Evolutionary conservation across 1,140 invertebrate species (phyloP), one percentile per base, ranked within the genome.

Genomic region (Spodoptera frugiperda): DNA sequence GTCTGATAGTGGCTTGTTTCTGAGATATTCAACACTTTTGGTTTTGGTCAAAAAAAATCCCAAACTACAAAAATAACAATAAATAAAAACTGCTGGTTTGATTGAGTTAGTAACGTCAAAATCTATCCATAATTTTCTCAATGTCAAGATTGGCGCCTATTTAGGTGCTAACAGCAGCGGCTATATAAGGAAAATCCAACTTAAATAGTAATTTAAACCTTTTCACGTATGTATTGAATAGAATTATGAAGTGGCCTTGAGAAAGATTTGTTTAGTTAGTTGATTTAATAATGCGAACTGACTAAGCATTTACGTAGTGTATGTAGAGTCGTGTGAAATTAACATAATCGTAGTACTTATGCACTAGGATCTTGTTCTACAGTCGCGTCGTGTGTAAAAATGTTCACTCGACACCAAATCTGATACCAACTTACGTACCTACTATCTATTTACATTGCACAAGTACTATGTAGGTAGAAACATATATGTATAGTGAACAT

Each of bases 261-360:
- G 19, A 48, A 67, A 67, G 63, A 67, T 67, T 67, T 67, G 63
- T 67, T 67, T 67, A 49, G 59, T 63, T 63, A 46, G 14, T 46
- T 63, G 15, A 48, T 25, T 49, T 49, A 67, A 4, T 25, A 25
- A 67, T 10, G 46, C 39, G 15, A 5, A 48, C 48, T 21, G 10
- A 48, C 48, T 21, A 46, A 25, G 44, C 44, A 15, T 51, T 1
- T 51, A 51, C 12, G n/a, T 4, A 10, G n/a, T 39, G 48, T 51
- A 15, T 15, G 39, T 11, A 9, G 44, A 14, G 44, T 48, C 19
- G 44, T 14, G 39, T 65, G 44, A 19, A 65, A 49, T 51, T 39
- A 17, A 63, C 33, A 49, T 67, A 48, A 67, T 48, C 33, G 33
- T 10, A 39, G 33, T 39, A 39, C 33, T 6, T 39, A 39, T 9